phyloP scores from a whole-genome alignment of 2,888 invertebrate species.

The Hofmannophila pseudospretella region DNA sequence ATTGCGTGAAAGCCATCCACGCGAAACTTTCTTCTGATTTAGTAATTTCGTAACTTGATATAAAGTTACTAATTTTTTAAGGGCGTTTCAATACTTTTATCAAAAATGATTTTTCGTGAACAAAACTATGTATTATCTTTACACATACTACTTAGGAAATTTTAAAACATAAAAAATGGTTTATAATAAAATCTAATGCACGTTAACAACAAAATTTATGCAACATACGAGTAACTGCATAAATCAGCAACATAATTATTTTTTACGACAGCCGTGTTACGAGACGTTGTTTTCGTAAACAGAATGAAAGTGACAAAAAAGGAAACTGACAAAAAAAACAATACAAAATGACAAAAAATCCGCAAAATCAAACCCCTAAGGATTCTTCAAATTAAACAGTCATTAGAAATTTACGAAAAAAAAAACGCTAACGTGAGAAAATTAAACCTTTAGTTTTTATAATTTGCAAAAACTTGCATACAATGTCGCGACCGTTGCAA shows the following conservation, averaged over 20 bases:
- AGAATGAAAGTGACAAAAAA: constrained; percentile 51
- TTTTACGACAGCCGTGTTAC: constrained; percentile 73
- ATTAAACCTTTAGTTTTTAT: constrained; percentile 58
- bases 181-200: no score
- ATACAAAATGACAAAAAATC: no score
- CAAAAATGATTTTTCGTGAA: no score
- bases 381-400: constrained; percentile 75
- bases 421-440: constrained; percentile 68
- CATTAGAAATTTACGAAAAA: constrained; percentile 62
- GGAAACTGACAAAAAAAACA: background rate
- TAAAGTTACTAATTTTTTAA: no score
- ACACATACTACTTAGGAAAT: no score
- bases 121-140: no score
- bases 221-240: constrained; percentile 44
- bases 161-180: no score
- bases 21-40: no score
- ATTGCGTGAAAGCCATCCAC: no score
- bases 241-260: constrained; percentile 72
- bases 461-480: constrained; percentile 35
- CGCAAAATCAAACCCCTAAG: constrained; percentile 72
- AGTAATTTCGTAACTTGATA: no score
- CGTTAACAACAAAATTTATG: constrained; percentile 29
- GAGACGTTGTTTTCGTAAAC: constrained; percentile 73
- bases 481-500: constrained; percentile 58
- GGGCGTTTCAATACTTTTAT: no score